Evolutionary conservation across 2,888 invertebrate genomes (phyloP), one percentile per base, ranked within the genome.

Genomic region (Brachylomia viminalis): DNA sequence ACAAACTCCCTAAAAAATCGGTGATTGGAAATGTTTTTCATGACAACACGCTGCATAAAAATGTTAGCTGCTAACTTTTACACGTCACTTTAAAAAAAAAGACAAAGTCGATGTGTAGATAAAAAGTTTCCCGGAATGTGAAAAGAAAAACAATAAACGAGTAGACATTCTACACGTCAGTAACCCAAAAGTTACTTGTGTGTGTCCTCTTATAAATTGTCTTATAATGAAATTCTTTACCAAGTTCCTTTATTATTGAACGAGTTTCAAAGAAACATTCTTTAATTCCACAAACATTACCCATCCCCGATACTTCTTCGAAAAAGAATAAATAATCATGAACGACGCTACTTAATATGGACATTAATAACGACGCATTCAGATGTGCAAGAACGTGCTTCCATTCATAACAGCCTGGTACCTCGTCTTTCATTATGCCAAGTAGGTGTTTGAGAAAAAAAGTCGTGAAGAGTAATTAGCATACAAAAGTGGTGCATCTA

Each of bases 401-500:
- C 70, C 81, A 84, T 88, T 86, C 83, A 89, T 89, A 70, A 72
- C 61, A 71, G 77, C 82, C 79, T 79, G 58, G 77, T 79, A 83
- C 71, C 8, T 58, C 82, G 73, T 74, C 83, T 86, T 86, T 87
- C 84, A 89, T 90, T 90, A 89, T 88, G 82, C 82, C 79, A 75
- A 88, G 83, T 86, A 87, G 83, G 88, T 88, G 88, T 83, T 77
- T 82, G 80, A 85, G 78, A 86, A 85, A 87, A 86, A 86, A 84
- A 79, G 77, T 82, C 73, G 84, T 87, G 88, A 81, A 85, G 78
- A 79, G 79, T 90, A 90, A 94, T 94, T 95, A 93, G 85, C 94
- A 94, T 94, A 94, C 94, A 94, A 95, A 94, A 93, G 94, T 93
- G 87, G 86, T 87, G 86, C 86, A 88, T 80, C 87, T 49, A 68